phyloP scores from a whole-genome alignment of 2,113 vertebrate species.

The Thunnus thynnus region DNA sequence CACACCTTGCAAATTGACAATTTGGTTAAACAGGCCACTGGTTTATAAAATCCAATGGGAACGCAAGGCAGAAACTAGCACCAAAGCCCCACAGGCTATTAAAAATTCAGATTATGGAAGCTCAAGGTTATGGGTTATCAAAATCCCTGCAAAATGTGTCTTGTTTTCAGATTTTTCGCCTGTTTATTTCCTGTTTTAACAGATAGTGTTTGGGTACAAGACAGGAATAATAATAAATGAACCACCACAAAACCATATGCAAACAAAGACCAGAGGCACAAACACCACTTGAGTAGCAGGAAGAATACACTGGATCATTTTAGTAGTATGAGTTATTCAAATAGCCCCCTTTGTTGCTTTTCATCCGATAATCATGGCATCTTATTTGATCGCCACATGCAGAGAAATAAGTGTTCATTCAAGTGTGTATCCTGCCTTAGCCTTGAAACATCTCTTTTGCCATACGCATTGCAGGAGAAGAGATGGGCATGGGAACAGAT shows the following conservation, averaged over 20 bases:
- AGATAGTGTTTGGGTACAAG: not conserved
- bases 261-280: not conserved
- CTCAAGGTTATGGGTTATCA: no score
- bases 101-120: no score
- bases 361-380: not conserved
- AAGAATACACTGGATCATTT: not conserved
- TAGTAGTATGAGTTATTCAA: constrained; percentile 1
- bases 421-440: not conserved
- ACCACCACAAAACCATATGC: not conserved
- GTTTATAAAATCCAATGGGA: no score
- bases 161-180: no score
- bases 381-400: not conserved
- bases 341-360: not conserved
- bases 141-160: no score
- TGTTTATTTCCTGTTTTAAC: not conserved
- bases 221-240: not conserved
- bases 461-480: not conserved
- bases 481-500: not conserved
- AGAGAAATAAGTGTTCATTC: not conserved
- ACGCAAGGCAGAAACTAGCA: no score
- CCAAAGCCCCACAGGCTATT: no score
- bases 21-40: no score
- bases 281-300: no score
- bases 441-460: not conserved
- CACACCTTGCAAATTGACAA: no score